These are phyloP conservation scores for Aspidoscelis tigris DNA, from an alignment of 2,113 vertebrate species.

Conservation along the genomic window DNA sequence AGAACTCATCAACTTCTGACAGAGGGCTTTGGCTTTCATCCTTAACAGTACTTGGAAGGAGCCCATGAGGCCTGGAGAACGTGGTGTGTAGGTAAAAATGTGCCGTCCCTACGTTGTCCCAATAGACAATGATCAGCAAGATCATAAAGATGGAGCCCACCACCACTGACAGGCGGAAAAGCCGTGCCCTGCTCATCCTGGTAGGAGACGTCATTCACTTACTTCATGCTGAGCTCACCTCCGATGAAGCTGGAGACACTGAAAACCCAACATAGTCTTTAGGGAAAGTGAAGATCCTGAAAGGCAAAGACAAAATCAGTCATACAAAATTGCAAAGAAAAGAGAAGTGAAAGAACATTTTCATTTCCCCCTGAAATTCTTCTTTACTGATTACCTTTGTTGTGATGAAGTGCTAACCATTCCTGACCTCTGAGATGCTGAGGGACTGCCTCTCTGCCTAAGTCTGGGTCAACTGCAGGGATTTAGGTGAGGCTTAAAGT, in stretches of 20 bases:
- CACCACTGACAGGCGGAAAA: slow-evolving; percentile 89
- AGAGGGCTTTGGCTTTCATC: slow-evolving; percentile 70
- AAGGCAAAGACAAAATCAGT: slow-evolving; percentile 39
- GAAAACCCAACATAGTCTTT: slow-evolving; percentile 46
- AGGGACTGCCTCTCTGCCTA: too few relatives aligned
- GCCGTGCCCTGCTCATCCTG: slow-evolving; percentile 90
- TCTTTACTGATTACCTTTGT: too few relatives aligned
- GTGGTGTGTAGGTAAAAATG: slow-evolving; percentile 88
- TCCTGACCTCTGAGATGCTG: too few relatives aligned
- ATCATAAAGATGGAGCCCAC: slow-evolving; percentile 92
- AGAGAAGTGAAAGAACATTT: not conserved
- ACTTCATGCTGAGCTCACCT: slow-evolving; percentile 61
- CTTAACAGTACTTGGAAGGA: slow-evolving; percentile 38
- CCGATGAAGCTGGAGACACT: slow-evolving; percentile 19
- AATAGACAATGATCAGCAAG: slow-evolving; percentile 95
- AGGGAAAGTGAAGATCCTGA: slow-evolving; percentile 54
- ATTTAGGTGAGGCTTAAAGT: too few relatives aligned
- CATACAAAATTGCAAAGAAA: not conserved
- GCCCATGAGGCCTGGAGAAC: slow-evolving; percentile 81
- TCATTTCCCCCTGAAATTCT: too few relatives aligned
- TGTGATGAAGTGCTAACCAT: too few relatives aligned
- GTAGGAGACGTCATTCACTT: slow-evolving; percentile 25
- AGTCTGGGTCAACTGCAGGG: too few relatives aligned
- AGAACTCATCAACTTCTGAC: slow-evolving; percentile 85
- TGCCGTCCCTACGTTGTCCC: slow-evolving; percentile 91